Evolutionary conservation across 2,888 invertebrate species (phyloP).

Genomic region (Drosophila niveifrons): DNA sequence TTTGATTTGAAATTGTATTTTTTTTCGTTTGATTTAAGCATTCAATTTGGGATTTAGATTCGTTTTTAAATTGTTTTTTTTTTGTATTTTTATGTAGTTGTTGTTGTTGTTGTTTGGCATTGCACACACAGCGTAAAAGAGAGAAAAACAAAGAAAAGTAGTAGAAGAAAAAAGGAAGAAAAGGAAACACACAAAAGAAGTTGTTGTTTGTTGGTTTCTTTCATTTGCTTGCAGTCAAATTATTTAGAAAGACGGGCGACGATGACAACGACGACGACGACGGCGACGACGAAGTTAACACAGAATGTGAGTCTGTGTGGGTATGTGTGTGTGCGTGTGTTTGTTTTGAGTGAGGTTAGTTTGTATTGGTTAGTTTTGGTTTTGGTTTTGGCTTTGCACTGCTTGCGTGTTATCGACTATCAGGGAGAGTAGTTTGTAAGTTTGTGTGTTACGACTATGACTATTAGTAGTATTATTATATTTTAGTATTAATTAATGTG

Average conservation of each 20-base stretch:
- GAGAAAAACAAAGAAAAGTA: conserved; percentile 73
- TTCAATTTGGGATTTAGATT: conserved; percentile 31
- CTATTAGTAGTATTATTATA: conserved; percentile 41
- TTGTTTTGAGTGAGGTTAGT: conserved; percentile 26
- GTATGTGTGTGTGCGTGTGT: conserved; percentile 13
- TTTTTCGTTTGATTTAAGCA: conserved; percentile 29
- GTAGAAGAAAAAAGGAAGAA: conserved; percentile 73
- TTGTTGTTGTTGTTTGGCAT: conserved; percentile 40
- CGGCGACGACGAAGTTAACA: conserved; percentile 24
- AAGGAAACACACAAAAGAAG: conserved; percentile 75
- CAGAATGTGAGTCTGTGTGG: conserved; percentile 30
- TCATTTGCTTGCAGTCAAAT: conserved; percentile 24
- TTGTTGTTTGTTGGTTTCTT: conserved; percentile 70
- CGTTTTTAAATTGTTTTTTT: conserved; percentile 14
- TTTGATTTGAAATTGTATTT: conserved; percentile 14
- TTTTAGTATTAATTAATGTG: conserved; percentile 11
- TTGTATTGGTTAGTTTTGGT: conserved; percentile 22
- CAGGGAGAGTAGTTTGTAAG: conserved; percentile 29
- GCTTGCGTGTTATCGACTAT: conserved; percentile 32
- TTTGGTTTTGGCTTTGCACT: conserved; percentile 29
- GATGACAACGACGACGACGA: conserved; percentile 24
- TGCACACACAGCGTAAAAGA: conserved; percentile 77
- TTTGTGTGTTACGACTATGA: conserved; percentile 22
- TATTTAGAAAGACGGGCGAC: conserved; percentile 1
- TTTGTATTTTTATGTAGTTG: conserved; percentile 19